Evolutionary conservation across 2,888 invertebrate genomes (phyloP), one percentile per base, ranked within the genome.

Genomic region (Strigamia transsilvanica): DNA sequence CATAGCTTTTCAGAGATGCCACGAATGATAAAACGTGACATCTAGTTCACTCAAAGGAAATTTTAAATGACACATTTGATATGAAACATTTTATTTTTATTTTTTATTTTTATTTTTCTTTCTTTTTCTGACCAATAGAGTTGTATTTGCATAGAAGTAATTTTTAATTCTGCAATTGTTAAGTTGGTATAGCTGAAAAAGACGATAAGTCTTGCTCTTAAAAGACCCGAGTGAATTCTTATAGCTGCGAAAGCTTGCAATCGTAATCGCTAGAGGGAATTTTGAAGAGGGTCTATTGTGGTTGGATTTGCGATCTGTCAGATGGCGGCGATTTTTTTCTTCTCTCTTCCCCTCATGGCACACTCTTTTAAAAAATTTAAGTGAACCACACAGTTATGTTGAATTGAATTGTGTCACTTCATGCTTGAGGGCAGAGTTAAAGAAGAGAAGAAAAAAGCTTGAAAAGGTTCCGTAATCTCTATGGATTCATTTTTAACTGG

Each of bases 181-280:
- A 34, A 3, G 34, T 34, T 5, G 7, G 34, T 34, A 5, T 38
- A 13, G 46, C n/a, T 9, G 46, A 46, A 46, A 46, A 46, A 46
- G n/a, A n/a, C 18, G 56, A 56, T 56, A 56, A 56, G 56, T 56
- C 56, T 56, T 18, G 18, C 56, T 56, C 56, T 56, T 56, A 56
- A 46, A 56, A 56, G 56, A 56, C 56, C 56, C 56, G 56, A 56
- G 56, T 56, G 56, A 56, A 56, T 56, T 56, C 56, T 56, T 56
- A 56, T 56, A 56, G 56, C 56, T 56, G 56, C 56, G n/a, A 56
- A 56, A 56, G 56, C 56, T 56, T 56, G 56, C 56, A 56, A 56
- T 56, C 56, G 56, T 56, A 56, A 56, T 56, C 56, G 56, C 56
- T 56, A 56, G 56, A 56, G 56, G 56, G 56, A 56, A 21, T 56